phyloP scores from a whole-genome alignment of 2,113 vertebrate species.

The Menura novaehollandiae region DNA sequence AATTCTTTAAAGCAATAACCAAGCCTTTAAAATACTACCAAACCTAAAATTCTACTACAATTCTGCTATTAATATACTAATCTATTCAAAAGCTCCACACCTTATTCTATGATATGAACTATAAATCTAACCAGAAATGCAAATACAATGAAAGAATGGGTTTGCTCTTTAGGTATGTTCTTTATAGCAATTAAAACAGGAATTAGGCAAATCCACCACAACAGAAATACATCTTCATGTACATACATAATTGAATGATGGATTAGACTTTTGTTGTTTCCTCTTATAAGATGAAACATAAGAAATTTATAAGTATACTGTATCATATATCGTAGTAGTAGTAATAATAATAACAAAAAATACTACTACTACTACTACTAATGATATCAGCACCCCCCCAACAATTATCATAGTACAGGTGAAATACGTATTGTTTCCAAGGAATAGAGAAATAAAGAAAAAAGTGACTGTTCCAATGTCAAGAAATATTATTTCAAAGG shows the following conservation, averaged over 20 bases:
- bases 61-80: neutral
- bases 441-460: neutral
- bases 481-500: neutral
- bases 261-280: neutral
- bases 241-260: neutral
- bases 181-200: neutral
- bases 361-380: no score
- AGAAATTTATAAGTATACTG: neutral
- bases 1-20: neutral
- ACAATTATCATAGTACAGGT: neutral
- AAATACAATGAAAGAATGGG: neutral
- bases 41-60: neutral
- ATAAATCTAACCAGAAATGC: neutral
- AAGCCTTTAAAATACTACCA: neutral
- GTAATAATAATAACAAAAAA: neutral
- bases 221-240: neutral
- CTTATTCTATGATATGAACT: neutral
- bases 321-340: neutral
- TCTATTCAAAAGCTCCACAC: neutral
- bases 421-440: neutral
- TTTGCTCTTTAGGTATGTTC: neutral
- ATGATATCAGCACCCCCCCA: rapidly evolving
- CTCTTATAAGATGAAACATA: neutral
- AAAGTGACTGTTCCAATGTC: neutral
- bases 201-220: neutral